These are phyloP conservation scores for Agriopis marginaria DNA, from an alignment of 2,888 invertebrate species.

Conservation along the genomic window DNA sequence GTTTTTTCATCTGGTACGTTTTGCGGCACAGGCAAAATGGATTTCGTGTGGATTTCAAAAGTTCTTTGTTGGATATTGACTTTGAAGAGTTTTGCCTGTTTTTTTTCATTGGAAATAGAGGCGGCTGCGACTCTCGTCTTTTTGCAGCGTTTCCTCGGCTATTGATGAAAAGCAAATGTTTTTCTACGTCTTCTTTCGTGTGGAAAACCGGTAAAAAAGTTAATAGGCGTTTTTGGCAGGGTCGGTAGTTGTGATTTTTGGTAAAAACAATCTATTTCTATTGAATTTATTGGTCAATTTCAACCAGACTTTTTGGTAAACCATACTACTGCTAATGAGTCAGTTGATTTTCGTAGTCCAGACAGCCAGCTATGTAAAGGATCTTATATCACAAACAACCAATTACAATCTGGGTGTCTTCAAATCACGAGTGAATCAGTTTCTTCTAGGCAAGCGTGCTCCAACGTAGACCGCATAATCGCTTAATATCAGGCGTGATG, in stretches of 20 bases:
- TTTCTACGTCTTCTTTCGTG: conserved; percentile 20
- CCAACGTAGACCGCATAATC: too few species aligned
- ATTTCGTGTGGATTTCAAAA: conserved; percentile 59
- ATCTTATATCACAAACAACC: too few species aligned
- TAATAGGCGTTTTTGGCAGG: not conserved
- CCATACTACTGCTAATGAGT: too few species aligned
- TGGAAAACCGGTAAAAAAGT: conserved; percentile 14
- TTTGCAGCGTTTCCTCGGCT: conserved; percentile 30
- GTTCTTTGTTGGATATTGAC: conserved; percentile 60
- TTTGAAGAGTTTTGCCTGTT: conserved; percentile 51
- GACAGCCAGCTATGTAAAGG: too few species aligned
- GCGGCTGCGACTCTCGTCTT: conserved; percentile 26
- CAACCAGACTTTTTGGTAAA: too few species aligned
- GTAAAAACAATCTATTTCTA: too few species aligned
- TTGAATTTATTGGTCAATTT: too few species aligned
- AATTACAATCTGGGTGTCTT: too few species aligned
- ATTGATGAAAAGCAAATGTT: conserved; percentile 37
- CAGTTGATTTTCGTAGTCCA: too few species aligned
- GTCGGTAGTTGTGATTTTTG: not conserved
- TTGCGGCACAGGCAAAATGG: conserved; percentile 58
- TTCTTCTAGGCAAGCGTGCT: too few species aligned
- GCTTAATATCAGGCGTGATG: too few species aligned
- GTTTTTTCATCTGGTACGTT: conserved; percentile 51
- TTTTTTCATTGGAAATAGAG: conserved; percentile 45
- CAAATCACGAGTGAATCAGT: too few species aligned